phyloP scores from a whole-genome alignment of 2,888 invertebrate genomes.

The Bellardia pandia region DNA sequence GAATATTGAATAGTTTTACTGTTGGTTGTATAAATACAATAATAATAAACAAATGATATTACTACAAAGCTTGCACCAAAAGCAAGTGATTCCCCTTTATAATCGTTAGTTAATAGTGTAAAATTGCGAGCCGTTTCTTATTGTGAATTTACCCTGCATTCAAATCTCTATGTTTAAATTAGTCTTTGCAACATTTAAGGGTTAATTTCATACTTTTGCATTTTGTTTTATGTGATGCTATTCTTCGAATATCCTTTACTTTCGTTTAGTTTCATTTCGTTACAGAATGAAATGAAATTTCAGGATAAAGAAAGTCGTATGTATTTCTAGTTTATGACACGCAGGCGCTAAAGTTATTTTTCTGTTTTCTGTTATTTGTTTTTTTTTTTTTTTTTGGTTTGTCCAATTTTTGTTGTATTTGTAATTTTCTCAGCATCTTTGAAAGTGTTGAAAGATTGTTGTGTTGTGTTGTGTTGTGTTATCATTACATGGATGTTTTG shows the following conservation, averaged over 20 bases:
- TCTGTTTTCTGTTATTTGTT: slow-evolving; percentile 55
- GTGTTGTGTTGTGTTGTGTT: slow-evolving; percentile 56
- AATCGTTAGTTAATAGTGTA: too few relatives aligned
- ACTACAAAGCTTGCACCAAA: too few relatives aligned
- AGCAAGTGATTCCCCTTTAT: too few relatives aligned
- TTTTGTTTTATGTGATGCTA: slow-evolving; percentile 46
- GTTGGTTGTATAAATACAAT: too few relatives aligned
- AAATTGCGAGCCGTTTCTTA: too few relatives aligned
- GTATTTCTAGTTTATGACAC: background rate
- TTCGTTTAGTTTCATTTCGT: slow-evolving; percentile 30
- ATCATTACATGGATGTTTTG: background rate
- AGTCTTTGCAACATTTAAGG: background rate
- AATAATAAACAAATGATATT: too few relatives aligned
- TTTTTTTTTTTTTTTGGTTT: background rate
- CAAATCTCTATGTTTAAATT: too few relatives aligned
- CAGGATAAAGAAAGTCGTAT: slow-evolving; percentile 22
- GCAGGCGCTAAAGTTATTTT: slow-evolving; percentile 51
- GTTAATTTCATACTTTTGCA: slow-evolving; percentile 33
- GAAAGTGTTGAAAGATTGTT: slow-evolving; percentile 36
- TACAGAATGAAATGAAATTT: slow-evolving; percentile 46
- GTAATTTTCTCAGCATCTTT: slow-evolving; percentile 39
- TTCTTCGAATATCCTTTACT: slow-evolving; percentile 34
- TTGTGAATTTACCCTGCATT: too few relatives aligned
- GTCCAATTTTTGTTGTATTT: background rate
- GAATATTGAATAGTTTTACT: too few relatives aligned